These are phyloP conservation scores for Gallinago paraguaiae DNA, from an alignment of 2,113 vertebrate species.

Conservation along the genomic window DNA sequence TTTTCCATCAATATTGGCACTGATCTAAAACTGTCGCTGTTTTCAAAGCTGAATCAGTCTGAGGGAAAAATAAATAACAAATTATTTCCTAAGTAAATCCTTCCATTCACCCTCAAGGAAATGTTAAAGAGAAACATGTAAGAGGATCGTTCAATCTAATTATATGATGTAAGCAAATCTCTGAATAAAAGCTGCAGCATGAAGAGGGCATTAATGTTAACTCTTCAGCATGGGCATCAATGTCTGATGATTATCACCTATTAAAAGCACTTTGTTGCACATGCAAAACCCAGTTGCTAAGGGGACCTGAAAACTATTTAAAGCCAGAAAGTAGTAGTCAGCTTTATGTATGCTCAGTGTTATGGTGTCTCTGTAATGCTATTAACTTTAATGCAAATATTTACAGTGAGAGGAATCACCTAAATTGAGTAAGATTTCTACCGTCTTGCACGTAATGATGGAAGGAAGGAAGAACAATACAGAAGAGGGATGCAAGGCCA, in stretches of 20 bases:
- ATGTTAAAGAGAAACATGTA: not conserved
- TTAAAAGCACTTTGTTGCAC: not conserved
- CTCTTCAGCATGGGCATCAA: not conserved
- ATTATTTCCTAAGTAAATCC: not conserved
- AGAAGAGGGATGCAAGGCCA: not conserved
- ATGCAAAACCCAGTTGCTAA: conserved; percentile 16
- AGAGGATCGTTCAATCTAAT: not conserved
- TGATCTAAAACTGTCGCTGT: not conserved
- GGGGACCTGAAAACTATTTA: conserved; percentile 13
- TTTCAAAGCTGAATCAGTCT: not conserved
- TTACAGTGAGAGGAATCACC: not conserved
- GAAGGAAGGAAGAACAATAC: not conserved
- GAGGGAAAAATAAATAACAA: not conserved
- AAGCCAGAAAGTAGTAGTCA: not conserved
- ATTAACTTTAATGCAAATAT: not conserved
- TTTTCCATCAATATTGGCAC: not conserved
- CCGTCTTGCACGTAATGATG: rapidly evolving
- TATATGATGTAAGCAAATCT: not conserved
- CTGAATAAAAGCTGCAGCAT: not conserved
- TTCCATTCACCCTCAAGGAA: not conserved
- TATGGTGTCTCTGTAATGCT: not conserved
- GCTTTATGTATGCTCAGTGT: not conserved
- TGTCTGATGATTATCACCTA: not conserved
- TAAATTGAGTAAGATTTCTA: not conserved
- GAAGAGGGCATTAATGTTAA: not conserved